phyloP scores from a whole-genome alignment of 2,797 vertebrate species.

The Mycteria americana region DNA sequence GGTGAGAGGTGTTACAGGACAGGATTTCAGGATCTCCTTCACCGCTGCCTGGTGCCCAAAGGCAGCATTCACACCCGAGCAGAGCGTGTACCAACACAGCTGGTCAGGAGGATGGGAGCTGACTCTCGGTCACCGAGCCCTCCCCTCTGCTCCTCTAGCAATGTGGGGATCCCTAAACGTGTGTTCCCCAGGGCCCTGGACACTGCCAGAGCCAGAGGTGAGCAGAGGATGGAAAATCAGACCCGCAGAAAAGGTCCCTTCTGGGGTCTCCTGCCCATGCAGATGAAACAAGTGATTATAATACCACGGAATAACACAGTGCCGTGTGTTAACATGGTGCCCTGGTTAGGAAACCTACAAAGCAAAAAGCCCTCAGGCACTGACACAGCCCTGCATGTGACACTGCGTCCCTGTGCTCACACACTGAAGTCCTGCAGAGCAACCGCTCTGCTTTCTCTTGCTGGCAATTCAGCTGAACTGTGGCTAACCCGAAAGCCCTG shows the following conservation, averaged over 20 bases:
- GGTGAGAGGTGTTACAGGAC: neutral
- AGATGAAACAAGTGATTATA: neutral
- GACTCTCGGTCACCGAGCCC: neutral
- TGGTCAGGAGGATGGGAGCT: neutral
- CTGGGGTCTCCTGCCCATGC: neutral
- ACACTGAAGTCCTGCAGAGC: neutral
- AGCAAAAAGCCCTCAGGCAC: too few species aligned
- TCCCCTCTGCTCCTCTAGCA: neutral
- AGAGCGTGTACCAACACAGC: neutral
- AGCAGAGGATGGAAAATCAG: neutral
- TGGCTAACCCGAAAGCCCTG: neutral
- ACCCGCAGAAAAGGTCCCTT: neutral
- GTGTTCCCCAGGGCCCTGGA: neutral
- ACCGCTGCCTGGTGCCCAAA: neutral
- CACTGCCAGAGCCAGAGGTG: too few species aligned
- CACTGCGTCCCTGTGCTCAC: neutral
- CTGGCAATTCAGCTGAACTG: neutral
- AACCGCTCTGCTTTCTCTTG: neutral
- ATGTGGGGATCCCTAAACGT: neutral
- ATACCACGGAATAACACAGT: neutral
- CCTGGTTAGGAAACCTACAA: neutral
- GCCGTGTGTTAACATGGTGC: too few species aligned
- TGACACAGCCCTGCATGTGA: accelerated
- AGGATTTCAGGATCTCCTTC: neutral
- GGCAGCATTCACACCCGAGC: neutral